phyloP scores from a whole-genome alignment of 2,113 vertebrate species.

The Brachyistius frenatus region DNA sequence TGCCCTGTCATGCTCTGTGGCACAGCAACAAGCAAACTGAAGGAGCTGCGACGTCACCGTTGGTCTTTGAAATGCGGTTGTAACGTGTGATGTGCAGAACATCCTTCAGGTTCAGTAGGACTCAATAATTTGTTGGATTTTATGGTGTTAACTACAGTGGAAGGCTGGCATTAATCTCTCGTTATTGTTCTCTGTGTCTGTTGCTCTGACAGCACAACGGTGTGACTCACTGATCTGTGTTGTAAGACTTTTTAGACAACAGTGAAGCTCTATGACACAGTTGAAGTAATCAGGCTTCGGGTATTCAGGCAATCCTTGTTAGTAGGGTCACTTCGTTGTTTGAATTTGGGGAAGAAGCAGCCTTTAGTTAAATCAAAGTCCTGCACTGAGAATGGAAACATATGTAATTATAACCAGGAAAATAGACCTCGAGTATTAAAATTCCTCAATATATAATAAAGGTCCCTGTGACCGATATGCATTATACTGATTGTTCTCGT shows the following conservation, averaged over 20 bases:
- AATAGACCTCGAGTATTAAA: no score
- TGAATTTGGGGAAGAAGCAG: neutral
- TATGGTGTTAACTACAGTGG: no score
- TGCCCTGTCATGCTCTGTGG: slow-evolving; percentile 49
- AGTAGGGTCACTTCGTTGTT: neutral
- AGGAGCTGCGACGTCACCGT: neutral
- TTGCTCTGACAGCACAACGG: neutral
- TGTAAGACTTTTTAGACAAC: neutral
- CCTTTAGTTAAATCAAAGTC: neutral
- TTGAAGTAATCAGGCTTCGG: neutral
- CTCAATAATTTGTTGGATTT: no score
- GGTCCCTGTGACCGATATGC: no score
- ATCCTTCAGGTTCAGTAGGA: no score
- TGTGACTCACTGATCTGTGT: slow-evolving; percentile 1
- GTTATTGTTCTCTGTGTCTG: neutral
- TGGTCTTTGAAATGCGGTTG: no score
- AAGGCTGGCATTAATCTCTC: no score
- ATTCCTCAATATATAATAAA: no score
- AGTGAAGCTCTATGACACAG: neutral
- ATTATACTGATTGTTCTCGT: no score
- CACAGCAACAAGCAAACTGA: slow-evolving; percentile 30
- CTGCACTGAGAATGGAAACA: no score
- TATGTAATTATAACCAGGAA: no score
- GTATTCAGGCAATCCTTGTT: neutral
- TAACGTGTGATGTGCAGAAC: no score